Conservation (phyloP, 1,140 invertebrate species). For the Aphelenchoides fujianensis region DNA sequence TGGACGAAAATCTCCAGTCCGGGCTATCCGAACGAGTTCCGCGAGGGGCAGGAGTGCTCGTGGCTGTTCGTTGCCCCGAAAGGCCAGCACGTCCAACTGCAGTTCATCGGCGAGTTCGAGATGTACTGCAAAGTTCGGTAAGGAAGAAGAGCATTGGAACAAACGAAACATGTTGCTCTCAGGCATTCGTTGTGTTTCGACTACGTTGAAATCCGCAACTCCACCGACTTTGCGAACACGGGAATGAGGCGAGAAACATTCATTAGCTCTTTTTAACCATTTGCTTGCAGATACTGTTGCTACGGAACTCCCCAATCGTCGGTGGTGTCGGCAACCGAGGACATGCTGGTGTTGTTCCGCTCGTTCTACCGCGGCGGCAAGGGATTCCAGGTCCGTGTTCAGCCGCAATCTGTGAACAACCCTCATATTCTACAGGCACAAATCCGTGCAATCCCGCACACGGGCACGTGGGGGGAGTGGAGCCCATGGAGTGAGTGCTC, state of each 20-base stretch:
- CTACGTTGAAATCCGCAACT: slow-evolving; percentile 60
- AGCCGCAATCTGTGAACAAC: too few species aligned
- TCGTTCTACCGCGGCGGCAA: slow-evolving; percentile 61
- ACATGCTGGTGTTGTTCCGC: slow-evolving; percentile 61
- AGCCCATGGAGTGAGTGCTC: slow-evolving; percentile 51
- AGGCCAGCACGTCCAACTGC: slow-evolving; percentile 54
- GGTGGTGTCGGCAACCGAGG: slow-evolving; percentile 58
- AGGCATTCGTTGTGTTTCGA: slow-evolving; percentile 62
- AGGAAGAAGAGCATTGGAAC: too few species aligned
- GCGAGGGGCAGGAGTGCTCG: slow-evolving; percentile 60
- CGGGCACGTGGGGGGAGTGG: slow-evolving; percentile 51
- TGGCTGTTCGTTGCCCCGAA: slow-evolving; percentile 56
- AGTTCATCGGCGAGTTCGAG: slow-evolving; percentile 60
- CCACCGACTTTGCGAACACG: slow-evolving; percentile 62
- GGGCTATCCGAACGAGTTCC: slow-evolving; percentile 57
- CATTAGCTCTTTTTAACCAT: background rate
- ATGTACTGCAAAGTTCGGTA: slow-evolving; percentile 58
- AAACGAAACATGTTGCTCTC: too few species aligned
- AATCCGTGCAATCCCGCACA: slow-evolving; percentile 45
- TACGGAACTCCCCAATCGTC: slow-evolving; percentile 54
- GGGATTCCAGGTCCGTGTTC: too few species aligned
- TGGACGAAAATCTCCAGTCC: slow-evolving; percentile 54
- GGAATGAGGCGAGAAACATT: slow-evolving; percentile 55
- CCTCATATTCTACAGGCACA: too few species aligned
- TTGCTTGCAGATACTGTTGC: slow-evolving; percentile 56